These are phyloP conservation scores for Oreochromis aureus DNA, from an alignment of 2,113 vertebrate genomes.

Conservation along the genomic window DNA sequence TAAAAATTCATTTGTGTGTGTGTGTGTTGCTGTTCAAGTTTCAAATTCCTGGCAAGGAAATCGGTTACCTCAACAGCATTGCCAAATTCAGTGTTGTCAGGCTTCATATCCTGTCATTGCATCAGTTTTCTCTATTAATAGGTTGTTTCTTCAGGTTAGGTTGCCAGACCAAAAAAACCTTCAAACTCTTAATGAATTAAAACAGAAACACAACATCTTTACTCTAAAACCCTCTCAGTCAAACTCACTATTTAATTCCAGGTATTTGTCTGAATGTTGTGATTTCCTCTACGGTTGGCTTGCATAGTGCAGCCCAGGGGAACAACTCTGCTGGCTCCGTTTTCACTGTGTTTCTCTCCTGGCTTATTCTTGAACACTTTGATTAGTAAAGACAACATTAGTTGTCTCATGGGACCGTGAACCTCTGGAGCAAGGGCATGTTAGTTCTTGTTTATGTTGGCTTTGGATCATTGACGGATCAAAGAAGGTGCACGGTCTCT, in stretches of 20 bases:
- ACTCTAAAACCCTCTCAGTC: background rate
- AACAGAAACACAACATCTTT: background rate
- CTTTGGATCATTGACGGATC: background rate
- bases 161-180: background rate
- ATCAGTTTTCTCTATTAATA: background rate
- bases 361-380: conserved; percentile 26
- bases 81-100: background rate
- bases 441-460: conserved; percentile 1
- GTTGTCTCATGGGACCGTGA: conserved; percentile 19
- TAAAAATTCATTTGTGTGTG: background rate
- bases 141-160: background rate
- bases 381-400: conserved; percentile 53
- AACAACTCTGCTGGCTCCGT: conserved; percentile 33
- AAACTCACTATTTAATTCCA: background rate
- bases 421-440: conserved; percentile 19
- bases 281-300: conserved; percentile 30
- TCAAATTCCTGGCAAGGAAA: background rate
- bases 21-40: background rate
- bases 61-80: background rate
- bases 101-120: background rate
- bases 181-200: background rate
- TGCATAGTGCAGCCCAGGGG: conserved; percentile 17
- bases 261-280: background rate
- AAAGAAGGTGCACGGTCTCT: background rate
- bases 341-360: conserved; percentile 11